Evolutionary conservation across 2,888 invertebrate genomes (phyloP).

Genomic region (Parnassius mnemosyne): DNA sequence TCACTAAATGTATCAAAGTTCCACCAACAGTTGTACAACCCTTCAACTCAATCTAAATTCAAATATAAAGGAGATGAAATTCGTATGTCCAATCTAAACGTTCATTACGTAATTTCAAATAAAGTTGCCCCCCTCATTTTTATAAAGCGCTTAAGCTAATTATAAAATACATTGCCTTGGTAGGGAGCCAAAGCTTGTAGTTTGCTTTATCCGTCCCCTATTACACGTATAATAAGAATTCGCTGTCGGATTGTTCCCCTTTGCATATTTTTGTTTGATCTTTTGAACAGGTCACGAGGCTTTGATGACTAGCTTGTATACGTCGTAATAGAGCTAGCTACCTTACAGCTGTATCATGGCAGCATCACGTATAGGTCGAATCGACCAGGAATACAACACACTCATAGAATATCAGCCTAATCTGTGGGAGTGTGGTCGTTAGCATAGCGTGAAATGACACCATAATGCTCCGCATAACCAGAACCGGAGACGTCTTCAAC

Average conservation of each 20-base stretch:
- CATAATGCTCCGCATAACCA: too few species aligned
- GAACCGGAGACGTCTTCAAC: too few species aligned
- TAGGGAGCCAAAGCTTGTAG: constrained; percentile 52
- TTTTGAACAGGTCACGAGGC: constrained; percentile 51
- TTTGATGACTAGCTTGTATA: constrained; percentile 23
- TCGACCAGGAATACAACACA: too few species aligned
- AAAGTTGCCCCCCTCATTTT: constrained; percentile 45
- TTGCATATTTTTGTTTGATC: constrained; percentile 74
- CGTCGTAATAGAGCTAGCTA: too few species aligned
- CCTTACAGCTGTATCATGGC: too few species aligned
- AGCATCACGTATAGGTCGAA: too few species aligned
- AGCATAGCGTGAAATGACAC: too few species aligned
- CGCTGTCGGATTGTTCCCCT: constrained; percentile 56
- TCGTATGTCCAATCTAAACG: constrained; percentile 74
- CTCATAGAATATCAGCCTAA: too few species aligned
- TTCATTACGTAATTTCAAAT: constrained; percentile 66
- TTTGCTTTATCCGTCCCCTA: constrained; percentile 51
- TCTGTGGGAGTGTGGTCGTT: too few species aligned
- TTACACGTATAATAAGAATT: constrained; percentile 57
- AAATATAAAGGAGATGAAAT: constrained; percentile 61
- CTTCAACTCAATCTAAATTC: constrained; percentile 62
- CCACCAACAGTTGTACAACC: constrained; percentile 43
- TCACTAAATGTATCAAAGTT: constrained; percentile 47
- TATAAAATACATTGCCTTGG: constrained; percentile 66
- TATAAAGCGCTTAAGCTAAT: constrained; percentile 77